Evolutionary conservation across 2,113 vertebrate genomes (phyloP), one percentile per base, ranked within the genome.

Genomic region (Anarrhichthys ocellatus): DNA sequence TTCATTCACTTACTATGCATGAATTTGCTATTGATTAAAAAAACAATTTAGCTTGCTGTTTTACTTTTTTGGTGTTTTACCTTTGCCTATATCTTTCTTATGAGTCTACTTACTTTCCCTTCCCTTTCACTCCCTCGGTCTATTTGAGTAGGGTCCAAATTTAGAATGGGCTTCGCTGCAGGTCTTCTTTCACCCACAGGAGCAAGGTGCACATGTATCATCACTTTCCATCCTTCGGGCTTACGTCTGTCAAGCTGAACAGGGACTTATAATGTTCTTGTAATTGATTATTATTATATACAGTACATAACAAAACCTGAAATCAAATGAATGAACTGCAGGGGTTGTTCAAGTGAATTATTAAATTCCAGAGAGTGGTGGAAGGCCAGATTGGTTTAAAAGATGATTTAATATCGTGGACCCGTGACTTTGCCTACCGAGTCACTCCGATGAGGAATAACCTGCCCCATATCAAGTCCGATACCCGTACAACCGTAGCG

Each of bases 161-260:
- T 36, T 63, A 73, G 75, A 80, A 42, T 4, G 22, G 15, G 66
- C 76, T 50, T 29, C 6, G 61, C 74, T 40, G 73, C 62, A 66
- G 48, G 27, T 65, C 15, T 34, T 4, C 17, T 20, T 32, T 64
- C 46, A 54, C 62, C 6, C 34, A 22, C 48, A 54, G 18, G 34
- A 63, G 68, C 20, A 38, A 46, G 29, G 29, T 52, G 7, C 54
- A n/a, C 40, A 38, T 2, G 8, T 27, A 22, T 48, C 42, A 59
- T 22, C 59, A 48, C 40, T 32, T 72, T n/a, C 9, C 1, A 10
- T 29, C 18, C 22, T 18, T 42, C 7, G 22, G 13, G 3, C 62
- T 42, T 29, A 42, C 20, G 2, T 61, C 36, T 59, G 50, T 69
- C 40, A 48, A 22, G 50, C 18, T 18, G 50, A 40, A 32, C 56